phyloP scores from a whole-genome alignment of 2,797 vertebrate species.

The Sciurus carolinensis region DNA sequence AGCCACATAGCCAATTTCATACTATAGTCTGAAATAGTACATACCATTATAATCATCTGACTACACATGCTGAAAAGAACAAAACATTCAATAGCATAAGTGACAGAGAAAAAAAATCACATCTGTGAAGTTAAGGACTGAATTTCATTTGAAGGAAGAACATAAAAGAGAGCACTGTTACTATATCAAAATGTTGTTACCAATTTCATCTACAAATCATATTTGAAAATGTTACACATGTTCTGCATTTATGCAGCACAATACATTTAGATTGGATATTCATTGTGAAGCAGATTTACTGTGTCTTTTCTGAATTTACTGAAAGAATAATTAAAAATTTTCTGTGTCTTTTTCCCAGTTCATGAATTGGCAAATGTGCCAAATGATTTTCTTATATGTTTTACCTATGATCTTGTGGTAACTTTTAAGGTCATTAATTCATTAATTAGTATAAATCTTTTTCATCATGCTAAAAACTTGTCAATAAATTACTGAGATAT shows the following conservation, averaged over 20 bases:
- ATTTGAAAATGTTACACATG: slow-evolving; percentile 65
- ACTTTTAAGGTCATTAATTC: slow-evolving; percentile 15
- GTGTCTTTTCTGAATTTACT: slow-evolving; percentile 69
- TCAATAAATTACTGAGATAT: neutral
- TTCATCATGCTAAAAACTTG: neutral
- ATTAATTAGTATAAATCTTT: neutral
- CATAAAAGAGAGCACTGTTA: neutral
- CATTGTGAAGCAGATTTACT: slow-evolving; percentile 64
- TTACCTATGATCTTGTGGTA: neutral
- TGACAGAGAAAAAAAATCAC: slow-evolving; percentile 64
- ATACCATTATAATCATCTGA: slow-evolving; percentile 68
- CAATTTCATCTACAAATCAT: slow-evolving; percentile 56
- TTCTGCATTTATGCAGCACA: slow-evolving; percentile 59
- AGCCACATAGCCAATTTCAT: slow-evolving; percentile 2
- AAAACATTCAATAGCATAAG: slow-evolving; percentile 75
- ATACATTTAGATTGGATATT: slow-evolving; percentile 73
- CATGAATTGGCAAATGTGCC: slow-evolving; percentile 51
- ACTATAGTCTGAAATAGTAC: slow-evolving; percentile 65
- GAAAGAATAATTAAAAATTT: slow-evolving; percentile 79
- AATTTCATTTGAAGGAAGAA: neutral
- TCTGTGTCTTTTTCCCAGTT: slow-evolving; percentile 55
- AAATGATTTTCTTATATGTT: slow-evolving; percentile 45
- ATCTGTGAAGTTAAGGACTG: slow-evolving; percentile 70
- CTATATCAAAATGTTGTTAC: slow-evolving; percentile 55
- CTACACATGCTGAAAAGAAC: slow-evolving; percentile 67